Percentiles rank a stretch among this genome's conserved stretches.
Conservation (phyloP, 2,113 vertebrate species). For the Corythaeola cristata region DNA sequence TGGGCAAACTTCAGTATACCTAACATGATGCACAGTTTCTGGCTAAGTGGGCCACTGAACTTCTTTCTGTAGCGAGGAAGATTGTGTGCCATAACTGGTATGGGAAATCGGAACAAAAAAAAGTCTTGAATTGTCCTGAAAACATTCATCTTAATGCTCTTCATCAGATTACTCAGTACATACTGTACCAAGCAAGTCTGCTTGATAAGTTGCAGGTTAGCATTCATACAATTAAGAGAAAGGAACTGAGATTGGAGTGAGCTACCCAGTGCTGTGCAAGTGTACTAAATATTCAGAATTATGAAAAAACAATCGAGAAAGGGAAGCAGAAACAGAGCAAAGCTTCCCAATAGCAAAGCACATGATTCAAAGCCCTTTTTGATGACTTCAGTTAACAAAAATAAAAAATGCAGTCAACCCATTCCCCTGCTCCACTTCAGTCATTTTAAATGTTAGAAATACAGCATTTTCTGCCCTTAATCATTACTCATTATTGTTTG, state of each 20-base stretch:
- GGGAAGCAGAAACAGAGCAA: neutral
- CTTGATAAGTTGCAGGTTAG: neutral
- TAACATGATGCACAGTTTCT: neutral
- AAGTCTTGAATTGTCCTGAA: neutral
- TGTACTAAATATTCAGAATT: neutral
- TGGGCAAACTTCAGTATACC: neutral
- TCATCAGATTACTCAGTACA: neutral
- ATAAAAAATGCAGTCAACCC: neutral
- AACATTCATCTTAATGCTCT: neutral
- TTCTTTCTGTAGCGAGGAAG: neutral
- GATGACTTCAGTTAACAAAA: neutral
- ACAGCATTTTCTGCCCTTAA: neutral
- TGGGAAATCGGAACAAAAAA: neutral
- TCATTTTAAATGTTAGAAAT: neutral
- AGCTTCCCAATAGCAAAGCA: neutral
- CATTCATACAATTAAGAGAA: neutral
- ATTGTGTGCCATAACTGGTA: neutral
- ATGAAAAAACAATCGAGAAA: neutral
- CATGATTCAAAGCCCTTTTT: neutral
- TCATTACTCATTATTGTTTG: neutral
- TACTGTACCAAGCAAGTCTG: neutral
- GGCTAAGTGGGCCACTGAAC: neutral
- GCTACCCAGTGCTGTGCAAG: neutral
- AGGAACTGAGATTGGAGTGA: neutral
- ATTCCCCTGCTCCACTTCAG: neutral